Evolutionary conservation across 2,113 vertebrate species (phyloP).

Genomic region (Glaucidium brasilianum): DNA sequence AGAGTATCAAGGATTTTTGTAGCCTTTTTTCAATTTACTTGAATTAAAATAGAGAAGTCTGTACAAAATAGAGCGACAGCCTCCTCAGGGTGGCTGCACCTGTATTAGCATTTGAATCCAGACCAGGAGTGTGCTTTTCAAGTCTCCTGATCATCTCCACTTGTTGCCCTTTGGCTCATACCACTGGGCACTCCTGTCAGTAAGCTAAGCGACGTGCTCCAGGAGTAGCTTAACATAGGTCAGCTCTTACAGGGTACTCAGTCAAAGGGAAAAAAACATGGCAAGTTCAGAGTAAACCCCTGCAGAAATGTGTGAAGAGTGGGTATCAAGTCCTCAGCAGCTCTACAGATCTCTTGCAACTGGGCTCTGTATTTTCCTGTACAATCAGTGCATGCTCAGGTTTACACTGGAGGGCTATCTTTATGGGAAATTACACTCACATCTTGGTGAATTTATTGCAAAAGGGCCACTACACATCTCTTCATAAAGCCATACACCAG

Average conservation of each 20-base stretch:
- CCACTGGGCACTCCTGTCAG: too few relatives aligned
- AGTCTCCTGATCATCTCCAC: background rate
- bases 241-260: background rate
- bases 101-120: background rate
- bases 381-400: background rate
- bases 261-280: background rate
- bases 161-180: background rate
- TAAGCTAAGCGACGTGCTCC: background rate
- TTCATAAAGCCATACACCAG: background rate
- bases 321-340: background rate
- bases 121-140: background rate
- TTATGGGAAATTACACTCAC: background rate
- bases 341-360: background rate
- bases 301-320: background rate
- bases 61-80: background rate
- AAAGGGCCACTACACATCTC: background rate
- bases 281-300: background rate
- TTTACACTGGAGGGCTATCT: background rate
- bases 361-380: background rate
- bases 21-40: background rate
- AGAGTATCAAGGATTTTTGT: background rate
- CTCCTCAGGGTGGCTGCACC: background rate
- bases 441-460: background rate
- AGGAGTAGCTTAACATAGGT: background rate
- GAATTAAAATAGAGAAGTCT: background rate